Percentiles rank a stretch among this genome's conserved stretches.
phyloP scores from a whole-genome alignment of 2,888 invertebrate species.

The Leptinotarsa haldemani region DNA sequence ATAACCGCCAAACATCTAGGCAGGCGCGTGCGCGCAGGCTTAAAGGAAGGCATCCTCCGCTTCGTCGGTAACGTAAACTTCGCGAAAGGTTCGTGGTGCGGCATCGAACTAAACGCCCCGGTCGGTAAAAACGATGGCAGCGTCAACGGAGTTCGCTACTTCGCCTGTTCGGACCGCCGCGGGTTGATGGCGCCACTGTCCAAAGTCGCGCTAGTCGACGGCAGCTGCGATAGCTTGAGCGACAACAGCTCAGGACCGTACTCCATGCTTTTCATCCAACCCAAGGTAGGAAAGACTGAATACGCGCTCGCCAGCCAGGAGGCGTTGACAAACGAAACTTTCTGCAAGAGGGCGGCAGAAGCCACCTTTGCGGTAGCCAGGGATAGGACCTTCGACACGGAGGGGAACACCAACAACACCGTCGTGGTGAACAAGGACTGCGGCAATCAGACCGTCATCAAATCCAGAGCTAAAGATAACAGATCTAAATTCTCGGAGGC shows the following conservation, averaged over 20 bases:
- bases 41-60: slow-evolving; percentile 68
- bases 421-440: neutral
- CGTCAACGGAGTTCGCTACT: slow-evolving; percentile 73
- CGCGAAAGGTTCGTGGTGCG: slow-evolving; percentile 73
- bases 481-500: slow-evolving; percentile 18
- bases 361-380: neutral
- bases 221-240: slow-evolving; percentile 64
- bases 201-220: slow-evolving; percentile 65
- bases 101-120: slow-evolving; percentile 70
- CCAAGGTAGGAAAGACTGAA: slow-evolving; percentile 9
- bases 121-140: slow-evolving; percentile 75
- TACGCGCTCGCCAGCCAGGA: slow-evolving; percentile 16
- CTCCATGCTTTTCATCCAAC: slow-evolving; percentile 68
- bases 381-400: neutral
- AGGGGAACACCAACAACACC: neutral
- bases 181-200: slow-evolving; percentile 74
- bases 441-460: neutral
- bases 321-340: slow-evolving; percentile 3
- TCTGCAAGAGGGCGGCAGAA: neutral
- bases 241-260: slow-evolving; percentile 71
- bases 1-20: slow-evolving; percentile 55
- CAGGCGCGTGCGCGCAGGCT: slow-evolving; percentile 58
- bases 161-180: slow-evolving; percentile 70
- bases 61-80: slow-evolving; percentile 70
- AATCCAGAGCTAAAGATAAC: slow-evolving; percentile 23